Evolutionary conservation across 2,113 vertebrate genomes (phyloP), one percentile per base, ranked within the genome.

Genomic region (Amblyopsis rosae): DNA sequence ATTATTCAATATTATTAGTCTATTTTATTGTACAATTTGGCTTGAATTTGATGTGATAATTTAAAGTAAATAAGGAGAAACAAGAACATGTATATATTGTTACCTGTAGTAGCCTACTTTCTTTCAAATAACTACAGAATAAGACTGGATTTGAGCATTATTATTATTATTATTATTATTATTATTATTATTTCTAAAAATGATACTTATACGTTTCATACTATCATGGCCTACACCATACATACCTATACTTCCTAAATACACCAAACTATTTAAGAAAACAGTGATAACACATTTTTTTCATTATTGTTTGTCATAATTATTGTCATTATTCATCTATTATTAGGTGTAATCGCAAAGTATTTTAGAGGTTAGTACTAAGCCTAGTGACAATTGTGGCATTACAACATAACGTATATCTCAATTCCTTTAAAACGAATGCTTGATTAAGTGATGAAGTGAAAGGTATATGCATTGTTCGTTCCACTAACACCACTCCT

Each of bases 361-460:
- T 81, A 81, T 85, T 77, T 77, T 64, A 65, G 60, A 70, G 67
- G 71, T 75, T 86, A 79, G 71, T 68, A 63, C 61, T 19, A 26
- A 2, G 26, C 26, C 26, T 26, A 66, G 59, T 69, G 76, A 70
- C 60, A 57, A 64, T 68, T 72, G 78, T 91, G 89, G 84, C 81
- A 49, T 16, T 6, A 62, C 84, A 82, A 88, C 88, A 88, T 65
- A 53, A 41, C 6, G 7, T 8, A 5, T 41, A 41, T 41, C 5
- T 41, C 35, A 41, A 41, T 41, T 41, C 35, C 35, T 41, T 41
- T 5, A 41, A 41, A 41, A 6, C 3, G 35, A 41, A 41, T 41
- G 35, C 35, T 76, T 59, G 73, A 80, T 80, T 79, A 75, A 12
- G 50, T 88, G 83, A 79, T 83, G 26, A 26, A 68, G 35, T 67